Evolutionary conservation across 2,888 invertebrate genomes (phyloP).

Genomic region (Junonia oenone): DNA sequence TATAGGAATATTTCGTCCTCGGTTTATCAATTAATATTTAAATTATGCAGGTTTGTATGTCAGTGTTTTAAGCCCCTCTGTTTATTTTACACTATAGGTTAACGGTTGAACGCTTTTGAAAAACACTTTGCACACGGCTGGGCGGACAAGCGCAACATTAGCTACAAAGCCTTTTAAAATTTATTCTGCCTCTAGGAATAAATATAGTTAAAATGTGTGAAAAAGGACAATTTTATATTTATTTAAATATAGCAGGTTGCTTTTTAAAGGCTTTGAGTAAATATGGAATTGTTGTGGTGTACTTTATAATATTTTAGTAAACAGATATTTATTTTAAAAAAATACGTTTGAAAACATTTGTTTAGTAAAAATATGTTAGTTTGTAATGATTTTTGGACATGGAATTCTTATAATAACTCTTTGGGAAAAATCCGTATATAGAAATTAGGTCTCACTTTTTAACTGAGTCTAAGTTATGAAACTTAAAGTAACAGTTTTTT

Average conservation of each 20-base stretch:
- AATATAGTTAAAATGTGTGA: neutral
- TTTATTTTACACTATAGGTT: constrained; percentile 29
- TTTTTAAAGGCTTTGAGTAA: too few species aligned
- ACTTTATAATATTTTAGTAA: too few species aligned
- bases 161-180: constrained; percentile 23
- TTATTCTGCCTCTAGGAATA: constrained; percentile 21
- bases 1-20: constrained; percentile 12
- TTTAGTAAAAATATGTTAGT: too few species aligned
- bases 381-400: too few species aligned
- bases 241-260: neutral
- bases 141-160: constrained; percentile 21
- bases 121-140: constrained; percentile 27
- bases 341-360: too few species aligned
- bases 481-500: too few species aligned
- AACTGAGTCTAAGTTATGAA: too few species aligned
- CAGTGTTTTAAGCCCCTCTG: constrained; percentile 19
- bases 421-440: too few species aligned
- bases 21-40: constrained; percentile 20
- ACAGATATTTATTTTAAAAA: too few species aligned
- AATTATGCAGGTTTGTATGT: constrained; percentile 19
- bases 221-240: neutral
- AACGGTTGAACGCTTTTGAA: constrained; percentile 33
- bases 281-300: too few species aligned
- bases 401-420: too few species aligned
- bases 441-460: too few species aligned